Percentiles rank a stretch among this genome's conserved stretches.
These are phyloP conservation scores for Globodera rostochiensis DNA, from an alignment of 1,140 invertebrate genomes.

Conservation along the genomic window DNA sequence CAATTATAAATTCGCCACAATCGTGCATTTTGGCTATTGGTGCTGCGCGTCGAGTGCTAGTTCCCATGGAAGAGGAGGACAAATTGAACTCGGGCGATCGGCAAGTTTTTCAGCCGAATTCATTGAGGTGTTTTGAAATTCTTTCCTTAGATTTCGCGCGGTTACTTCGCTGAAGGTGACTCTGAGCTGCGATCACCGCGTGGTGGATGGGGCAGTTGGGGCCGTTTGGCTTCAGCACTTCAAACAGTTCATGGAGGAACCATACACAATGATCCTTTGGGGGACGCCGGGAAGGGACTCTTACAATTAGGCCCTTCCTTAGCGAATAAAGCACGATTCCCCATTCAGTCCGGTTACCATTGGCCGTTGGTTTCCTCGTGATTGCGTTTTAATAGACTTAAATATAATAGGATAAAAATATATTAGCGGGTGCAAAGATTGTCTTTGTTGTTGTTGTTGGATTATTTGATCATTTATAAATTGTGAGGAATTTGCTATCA, in stretches of 20 bases:
- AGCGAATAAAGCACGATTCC: too few species aligned
- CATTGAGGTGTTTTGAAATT: constrained; percentile 26
- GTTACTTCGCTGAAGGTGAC: constrained; percentile 73
- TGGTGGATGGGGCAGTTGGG: constrained; percentile 77
- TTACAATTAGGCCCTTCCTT: background rate
- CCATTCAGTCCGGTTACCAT: background rate
- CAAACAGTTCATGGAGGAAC: constrained; percentile 70
- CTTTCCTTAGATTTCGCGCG: constrained; percentile 67
- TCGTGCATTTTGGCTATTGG: constrained; percentile 75
- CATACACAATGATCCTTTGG: constrained; percentile 74
- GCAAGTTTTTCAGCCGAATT: constrained; percentile 17
- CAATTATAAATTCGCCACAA: constrained; percentile 77
- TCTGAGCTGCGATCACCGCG: constrained; percentile 75
- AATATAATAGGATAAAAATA: constrained; percentile 4
- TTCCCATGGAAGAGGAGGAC: constrained; percentile 66
- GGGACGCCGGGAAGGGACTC: constrained; percentile 16
- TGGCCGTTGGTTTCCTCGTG: background rate
- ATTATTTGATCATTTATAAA: constrained; percentile 4
- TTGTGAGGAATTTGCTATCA: background rate
- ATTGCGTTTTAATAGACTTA: background rate
- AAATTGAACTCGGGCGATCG: constrained; percentile 4
- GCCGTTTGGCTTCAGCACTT: constrained; percentile 75
- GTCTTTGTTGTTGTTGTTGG: constrained; percentile 4
- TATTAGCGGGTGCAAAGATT: constrained; percentile 4
- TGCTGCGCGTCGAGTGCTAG: constrained; percentile 69